phyloP scores from a whole-genome alignment of 2,797 vertebrate species.

The Dallia pectoralis region DNA sequence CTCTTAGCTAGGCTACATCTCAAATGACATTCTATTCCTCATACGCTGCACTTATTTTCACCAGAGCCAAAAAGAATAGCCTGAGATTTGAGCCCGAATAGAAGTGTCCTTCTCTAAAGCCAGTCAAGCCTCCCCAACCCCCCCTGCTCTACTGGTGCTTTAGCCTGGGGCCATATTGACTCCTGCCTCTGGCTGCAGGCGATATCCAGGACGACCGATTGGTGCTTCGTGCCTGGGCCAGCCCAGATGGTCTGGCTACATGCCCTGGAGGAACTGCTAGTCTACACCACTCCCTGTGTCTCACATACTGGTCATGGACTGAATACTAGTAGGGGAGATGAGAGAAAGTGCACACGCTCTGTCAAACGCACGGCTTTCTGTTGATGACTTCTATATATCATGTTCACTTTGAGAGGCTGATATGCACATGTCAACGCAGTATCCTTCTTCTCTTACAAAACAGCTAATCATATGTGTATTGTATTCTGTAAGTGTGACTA shows the following conservation, averaged over 20 bases:
- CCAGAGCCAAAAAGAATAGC: neutral
- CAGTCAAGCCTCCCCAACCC: constrained; percentile 11
- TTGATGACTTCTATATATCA: neutral
- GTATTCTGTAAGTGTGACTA: too few species aligned
- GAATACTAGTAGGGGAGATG: constrained; percentile 5
- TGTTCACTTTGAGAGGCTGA: neutral
- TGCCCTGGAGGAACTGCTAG: neutral
- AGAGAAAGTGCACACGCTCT: neutral
- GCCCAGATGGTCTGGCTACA: neutral
- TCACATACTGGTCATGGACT: neutral
- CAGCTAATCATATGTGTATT: too few species aligned
- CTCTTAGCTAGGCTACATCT: neutral
- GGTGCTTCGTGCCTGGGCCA: constrained; percentile 38
- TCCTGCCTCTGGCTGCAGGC: constrained; percentile 65
- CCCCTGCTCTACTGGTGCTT: constrained; percentile 50
- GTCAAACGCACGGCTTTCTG: neutral
- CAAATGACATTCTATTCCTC: neutral
- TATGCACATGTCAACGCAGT: too few species aligned
- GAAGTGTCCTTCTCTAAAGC: neutral
- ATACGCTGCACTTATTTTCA: neutral
- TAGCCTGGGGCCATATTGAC: constrained; percentile 67
- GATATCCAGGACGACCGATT: constrained; percentile 32
- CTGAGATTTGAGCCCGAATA: neutral
- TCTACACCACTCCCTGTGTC: neutral
- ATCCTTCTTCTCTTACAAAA: too few species aligned